A percentile compares a stretch with the other conserved stretches of the same genome.
These are phyloP conservation scores for Adela reaumurella DNA, from an alignment of 2,888 invertebrate species.

Conservation along the genomic window DNA sequence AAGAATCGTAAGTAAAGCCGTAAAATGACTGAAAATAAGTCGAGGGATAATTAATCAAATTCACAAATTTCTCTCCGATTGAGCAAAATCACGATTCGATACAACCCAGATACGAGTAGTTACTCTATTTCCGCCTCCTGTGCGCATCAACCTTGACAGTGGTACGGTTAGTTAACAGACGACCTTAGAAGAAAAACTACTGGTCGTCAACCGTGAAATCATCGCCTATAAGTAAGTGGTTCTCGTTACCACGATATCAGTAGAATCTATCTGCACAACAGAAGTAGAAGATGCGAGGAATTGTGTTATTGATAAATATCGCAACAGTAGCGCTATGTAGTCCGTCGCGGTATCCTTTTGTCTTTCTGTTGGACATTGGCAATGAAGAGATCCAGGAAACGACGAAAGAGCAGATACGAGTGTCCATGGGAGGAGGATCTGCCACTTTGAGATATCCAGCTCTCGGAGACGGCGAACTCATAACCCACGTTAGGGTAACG, in stretches of 20 bases:
- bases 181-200: slow-evolving; percentile 35
- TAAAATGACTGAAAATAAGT: too few species aligned
- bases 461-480: slow-evolving; percentile 29
- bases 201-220: slow-evolving; percentile 34
- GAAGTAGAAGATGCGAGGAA: background rate
- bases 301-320: background rate
- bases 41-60: too few species aligned
- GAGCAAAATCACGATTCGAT: too few species aligned
- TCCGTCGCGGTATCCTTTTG: slow-evolving; percentile 42
- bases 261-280: slow-evolving; percentile 10
- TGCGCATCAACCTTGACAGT: background rate
- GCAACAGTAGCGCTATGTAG: slow-evolving; percentile 20
- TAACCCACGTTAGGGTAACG: slow-evolving; percentile 40
- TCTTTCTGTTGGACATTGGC: slow-evolving; percentile 41
- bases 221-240: slow-evolving; percentile 39
- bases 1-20: too few species aligned
- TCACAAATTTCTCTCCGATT: too few species aligned
- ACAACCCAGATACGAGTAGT: too few species aligned
- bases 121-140: too few species aligned
- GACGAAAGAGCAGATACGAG: slow-evolving; percentile 35
- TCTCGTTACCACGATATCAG: slow-evolving; percentile 33
- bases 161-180: background rate
- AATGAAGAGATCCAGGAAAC: slow-evolving; percentile 44
- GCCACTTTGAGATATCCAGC: slow-evolving; percentile 41
- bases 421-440: slow-evolving; percentile 41